A percentile compares a stretch with the other conserved stretches of the same genome.
Evolutionary conservation across 2,888 invertebrate species (phyloP).

Genomic region (Melolontha melolontha): DNA sequence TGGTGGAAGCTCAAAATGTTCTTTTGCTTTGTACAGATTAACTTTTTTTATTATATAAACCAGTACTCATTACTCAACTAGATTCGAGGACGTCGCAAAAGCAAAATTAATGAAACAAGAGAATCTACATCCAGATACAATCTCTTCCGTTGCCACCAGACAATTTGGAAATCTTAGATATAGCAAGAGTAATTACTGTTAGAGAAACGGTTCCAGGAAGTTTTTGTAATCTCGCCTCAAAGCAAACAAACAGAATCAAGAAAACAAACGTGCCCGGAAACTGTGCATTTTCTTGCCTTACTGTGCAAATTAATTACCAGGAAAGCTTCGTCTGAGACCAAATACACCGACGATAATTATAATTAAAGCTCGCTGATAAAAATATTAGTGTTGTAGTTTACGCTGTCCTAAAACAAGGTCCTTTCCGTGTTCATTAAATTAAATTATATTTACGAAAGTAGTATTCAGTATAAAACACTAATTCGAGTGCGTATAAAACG

Average conservation of each 20-base stretch:
- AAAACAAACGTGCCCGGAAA: conserved; percentile 1
- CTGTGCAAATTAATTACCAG: conserved; percentile 12
- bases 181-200: not conserved
- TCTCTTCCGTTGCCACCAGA: not conserved
- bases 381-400: no score
- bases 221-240: not conserved
- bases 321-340: not conserved
- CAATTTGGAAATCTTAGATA: conserved; percentile 1
- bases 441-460: no score
- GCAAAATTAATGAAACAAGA: conserved; percentile 5
- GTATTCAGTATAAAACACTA: no score
- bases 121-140: conserved; percentile 2
- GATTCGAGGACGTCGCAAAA: not conserved
- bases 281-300: conserved; percentile 3
- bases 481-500: no score
- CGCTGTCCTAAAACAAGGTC: no score
- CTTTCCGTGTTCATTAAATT: no score
- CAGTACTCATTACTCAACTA: no score
- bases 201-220: not conserved
- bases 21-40: no score
- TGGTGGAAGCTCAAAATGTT: no score
- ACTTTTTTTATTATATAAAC: no score
- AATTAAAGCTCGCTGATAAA: not conserved
- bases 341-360: not conserved
- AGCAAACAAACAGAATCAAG: conserved; percentile 18